Base-by-base conservation (phyloP, 2,888 invertebrate genomes). In the Drosophila greeni region DNA sequence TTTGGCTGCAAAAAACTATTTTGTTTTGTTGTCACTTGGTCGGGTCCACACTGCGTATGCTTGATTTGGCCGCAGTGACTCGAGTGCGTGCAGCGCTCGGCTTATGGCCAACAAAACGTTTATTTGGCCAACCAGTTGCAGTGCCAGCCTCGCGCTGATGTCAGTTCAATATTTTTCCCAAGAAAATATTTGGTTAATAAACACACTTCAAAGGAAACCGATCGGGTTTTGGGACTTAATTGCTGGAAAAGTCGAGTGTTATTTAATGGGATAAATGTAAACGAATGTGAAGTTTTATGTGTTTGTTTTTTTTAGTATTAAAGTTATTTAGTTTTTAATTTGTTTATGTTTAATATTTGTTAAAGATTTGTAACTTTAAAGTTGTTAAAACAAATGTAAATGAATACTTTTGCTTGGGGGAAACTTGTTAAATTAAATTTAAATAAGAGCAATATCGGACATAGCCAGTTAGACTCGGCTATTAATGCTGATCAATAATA, bases 11-110 rank as follows among this genome's bases (percentile, higher is more conserved):
- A 31, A 47, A 67, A 66, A 58, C 20, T 40, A 40, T 40, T 40
- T 40, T 59, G 45, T 67, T 72, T 75, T 65, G 64, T 70, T 62
- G 57, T 47, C 80, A 79, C 72, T 75, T 77, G 77, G 47, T 55
- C 29, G 29, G 20, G 20, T 40, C 49, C 66, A 73, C 70, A 57
- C 74, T 64, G 76, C 76, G 76, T 78, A 81, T 75, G 54, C 72
- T 73, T 73, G 66, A 78, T 81, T 57, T 65, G 48, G 59, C 55
- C n/a, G 55, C 64, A 58, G 68, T 62, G 71, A 67, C 66, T 45
- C 49, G 53, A 14, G 61, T 62, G 64, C 39, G 64, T 52, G 64
- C 62, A 20, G 51, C 62, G 29, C 7, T 20, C 49, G 34, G 14
- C 12, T 62, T 62, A 62, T 43, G 52, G 52, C 64, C 40, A 36